These are phyloP conservation scores for Glyptemys insculpta DNA, from an alignment of 2,797 vertebrate species.

Conservation along the genomic window DNA sequence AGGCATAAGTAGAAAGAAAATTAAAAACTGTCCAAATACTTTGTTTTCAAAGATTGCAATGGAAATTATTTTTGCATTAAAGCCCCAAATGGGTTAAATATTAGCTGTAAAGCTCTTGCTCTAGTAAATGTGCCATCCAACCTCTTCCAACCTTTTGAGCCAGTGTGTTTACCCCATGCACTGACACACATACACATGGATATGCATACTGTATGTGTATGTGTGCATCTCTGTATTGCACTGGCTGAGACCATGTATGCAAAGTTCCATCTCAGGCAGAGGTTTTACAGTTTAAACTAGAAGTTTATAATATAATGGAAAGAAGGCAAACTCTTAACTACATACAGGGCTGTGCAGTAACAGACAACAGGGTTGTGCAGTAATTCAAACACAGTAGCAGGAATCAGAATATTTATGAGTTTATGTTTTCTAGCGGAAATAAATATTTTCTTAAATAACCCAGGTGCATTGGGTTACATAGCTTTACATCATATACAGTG, in stretches of 20 bases:
- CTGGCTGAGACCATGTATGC: not conserved
- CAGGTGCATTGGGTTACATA: not conserved
- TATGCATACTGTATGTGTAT: not conserved
- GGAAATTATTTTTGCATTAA: constrained; percentile 43
- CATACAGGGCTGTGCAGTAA: fast-evolving
- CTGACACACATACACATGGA: constrained; percentile 6
- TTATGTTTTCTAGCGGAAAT: not conserved
- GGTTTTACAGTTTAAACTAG: not conserved
- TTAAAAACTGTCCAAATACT: constrained; percentile 47
- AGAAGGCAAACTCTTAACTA: not conserved
- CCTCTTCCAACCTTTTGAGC: not conserved
- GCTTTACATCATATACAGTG: not conserved
- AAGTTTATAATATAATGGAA: not conserved
- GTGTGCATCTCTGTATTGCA: not conserved
- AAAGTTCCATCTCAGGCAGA: not conserved
- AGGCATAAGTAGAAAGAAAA: constrained; percentile 40
- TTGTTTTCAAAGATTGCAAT: constrained; percentile 45
- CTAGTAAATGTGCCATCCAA: not conserved
- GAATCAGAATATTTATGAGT: not conserved
- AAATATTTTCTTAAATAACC: not conserved
- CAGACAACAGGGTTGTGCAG: not conserved
- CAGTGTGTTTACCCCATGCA: not conserved
- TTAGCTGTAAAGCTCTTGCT: constrained; percentile 20
- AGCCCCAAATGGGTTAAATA: not conserved
- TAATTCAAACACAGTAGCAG: not conserved